Base-by-base conservation (phyloP, 2,888 invertebrate species). In the Mamestra brassicae region DNA sequence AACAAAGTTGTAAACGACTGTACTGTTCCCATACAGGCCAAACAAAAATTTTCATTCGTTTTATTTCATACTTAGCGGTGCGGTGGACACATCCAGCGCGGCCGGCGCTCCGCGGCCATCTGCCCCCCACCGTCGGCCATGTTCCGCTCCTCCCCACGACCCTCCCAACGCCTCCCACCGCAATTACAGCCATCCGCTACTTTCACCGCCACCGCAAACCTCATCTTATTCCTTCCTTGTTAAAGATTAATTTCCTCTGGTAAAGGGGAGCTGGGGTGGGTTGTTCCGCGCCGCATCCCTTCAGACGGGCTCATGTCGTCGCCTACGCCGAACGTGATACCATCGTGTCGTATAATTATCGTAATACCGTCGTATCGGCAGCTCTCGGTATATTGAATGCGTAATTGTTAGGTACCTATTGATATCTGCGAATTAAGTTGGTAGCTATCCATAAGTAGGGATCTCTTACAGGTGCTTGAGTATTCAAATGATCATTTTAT, bases 111-210 rank as follows among this genome's bases (percentile, higher is more conserved):
- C 84, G 91, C 90, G 89, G 93, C 92, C 93, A 93, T 94, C 93
- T 96, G 95, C 88, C 94, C 95, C 96, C 95, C 94, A 90, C 94
- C 91, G 93, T 88, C 93, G 88, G 93, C 95, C 94, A 94, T 93
- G 90, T 93, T 94, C 94, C 91, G 94, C 95, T 92, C 96, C 95
- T 93, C 96, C 95, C 95, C 90, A 91, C 89, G 94, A 86, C 92
- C 95, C 96, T 93, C 96, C 96, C 95, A 95, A 92, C 95, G 95
- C 96, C 96, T 92, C 93, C 95, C 94, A 91, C 94, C 92, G 91
- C 94, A 93, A 94, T 94, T 93, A 95, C 91, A 91, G 88, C 90
- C 91, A 92, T 90, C 92, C 90, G 90, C 89, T 89, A 89, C 89
- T 89, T 89, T 90, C 89, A 81, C 90, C 90, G 89, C 86, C 92